These are phyloP conservation scores for Castor canadensis DNA, from an alignment of 2,113 vertebrate genomes.

Conservation along the genomic window DNA sequence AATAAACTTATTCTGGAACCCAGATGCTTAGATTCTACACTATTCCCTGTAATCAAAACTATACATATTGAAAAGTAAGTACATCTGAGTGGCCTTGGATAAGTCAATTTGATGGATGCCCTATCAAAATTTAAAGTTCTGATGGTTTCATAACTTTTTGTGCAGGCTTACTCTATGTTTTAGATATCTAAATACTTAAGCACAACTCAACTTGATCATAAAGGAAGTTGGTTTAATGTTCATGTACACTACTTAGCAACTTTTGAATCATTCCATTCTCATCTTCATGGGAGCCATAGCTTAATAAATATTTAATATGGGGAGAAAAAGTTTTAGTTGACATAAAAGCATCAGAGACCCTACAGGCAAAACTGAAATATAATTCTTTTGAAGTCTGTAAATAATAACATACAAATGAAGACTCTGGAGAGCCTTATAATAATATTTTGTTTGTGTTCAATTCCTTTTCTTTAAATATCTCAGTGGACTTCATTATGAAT, in stretches of 20 bases:
- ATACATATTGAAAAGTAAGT: not conserved
- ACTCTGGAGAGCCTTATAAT: slow-evolving; percentile 35
- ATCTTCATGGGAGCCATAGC: not conserved
- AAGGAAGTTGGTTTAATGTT: not conserved
- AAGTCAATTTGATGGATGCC: not conserved
- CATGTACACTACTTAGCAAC: not conserved
- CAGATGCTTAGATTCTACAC: not conserved
- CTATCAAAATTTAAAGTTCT: not conserved
- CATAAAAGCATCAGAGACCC: slow-evolving; percentile 26
- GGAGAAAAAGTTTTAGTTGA: not conserved
- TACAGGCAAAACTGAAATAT: slow-evolving; percentile 11
- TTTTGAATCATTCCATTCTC: slow-evolving; percentile 12
- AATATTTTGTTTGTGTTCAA: slow-evolving; percentile 41
- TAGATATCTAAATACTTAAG: slow-evolving; percentile 15
- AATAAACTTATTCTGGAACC: not conserved
- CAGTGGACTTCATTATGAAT: slow-evolving; percentile 53
- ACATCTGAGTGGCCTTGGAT: not conserved
- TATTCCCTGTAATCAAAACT: not conserved
- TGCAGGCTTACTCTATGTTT: not conserved
- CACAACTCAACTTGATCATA: not conserved
- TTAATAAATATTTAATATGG: slow-evolving; percentile 29
- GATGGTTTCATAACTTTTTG: not conserved
- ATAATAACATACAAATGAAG: slow-evolving; percentile 51
- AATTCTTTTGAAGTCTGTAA: slow-evolving; percentile 55
- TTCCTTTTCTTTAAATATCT: slow-evolving; percentile 56